Base-by-base conservation (phyloP, 2,797 vertebrate species). In the Heterohyrax brucei region DNA sequence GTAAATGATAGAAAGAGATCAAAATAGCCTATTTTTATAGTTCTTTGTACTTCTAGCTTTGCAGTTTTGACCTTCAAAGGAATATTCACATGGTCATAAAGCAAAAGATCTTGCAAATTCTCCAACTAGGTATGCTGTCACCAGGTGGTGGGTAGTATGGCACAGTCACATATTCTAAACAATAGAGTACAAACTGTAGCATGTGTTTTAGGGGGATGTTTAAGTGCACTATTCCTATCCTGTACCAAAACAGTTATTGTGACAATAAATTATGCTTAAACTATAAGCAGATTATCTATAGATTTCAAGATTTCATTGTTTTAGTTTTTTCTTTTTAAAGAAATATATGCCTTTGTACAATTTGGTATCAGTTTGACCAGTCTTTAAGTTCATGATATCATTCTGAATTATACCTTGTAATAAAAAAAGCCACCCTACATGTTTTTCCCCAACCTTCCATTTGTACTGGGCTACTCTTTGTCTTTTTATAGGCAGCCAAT, bases 101-200 rank as follows among this genome's bases (percentile, higher is more conserved):
- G 93, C 91, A 46, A 19, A 46, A 94, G 16, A 26, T 26, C 12
- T 59, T 95, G n/a, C 12, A 66, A 80, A 80, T 77, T 95, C n/a
- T 96, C 28, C 66, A 88, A 89, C 95, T 91, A 93, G 77, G 81
- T 68, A 84, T 87, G 50, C 72, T 94, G 89, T 72, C 44, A 83
- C 70, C 66, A 80, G 53, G 59, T 76, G 50, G 70, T 80, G 10
- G 10, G 62, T 70, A 91, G 13, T 50, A 53, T 85, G 87, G 91
- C 46, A 89, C 16, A 91, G 44, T 3, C 62, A 61, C 77, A 76
- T 64, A 50, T 50, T 94, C 48, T 46, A 70, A 68, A 14, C 44
- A 70, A 82, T 70, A 73, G 12, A 94, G 46, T 77, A 56, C 53
- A 56, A 70, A 62, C 7, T 70, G 75, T 66, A 83, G 80, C 4